Evolutionary conservation across 2,797 vertebrate species (phyloP).

Genomic region (Propithecus deckenii): DNA sequence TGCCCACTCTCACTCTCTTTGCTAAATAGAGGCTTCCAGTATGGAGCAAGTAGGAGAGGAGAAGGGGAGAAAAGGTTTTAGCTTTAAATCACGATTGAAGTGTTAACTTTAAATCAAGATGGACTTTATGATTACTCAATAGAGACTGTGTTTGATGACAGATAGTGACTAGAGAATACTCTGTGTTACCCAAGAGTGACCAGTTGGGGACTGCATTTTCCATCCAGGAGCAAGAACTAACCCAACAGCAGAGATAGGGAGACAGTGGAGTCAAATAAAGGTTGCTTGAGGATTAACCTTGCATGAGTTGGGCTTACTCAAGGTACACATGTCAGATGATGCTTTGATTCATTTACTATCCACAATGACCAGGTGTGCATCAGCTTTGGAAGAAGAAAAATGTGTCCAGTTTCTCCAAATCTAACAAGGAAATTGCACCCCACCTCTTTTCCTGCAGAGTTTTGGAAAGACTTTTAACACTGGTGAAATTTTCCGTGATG

Average conservation of each 20-base stretch:
- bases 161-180: neutral
- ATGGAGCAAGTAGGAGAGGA: neutral
- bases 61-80: neutral
- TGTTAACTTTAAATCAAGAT: neutral
- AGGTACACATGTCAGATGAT: neutral
- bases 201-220: neutral
- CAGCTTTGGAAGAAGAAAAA: neutral
- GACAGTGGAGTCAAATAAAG: neutral
- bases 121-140: neutral
- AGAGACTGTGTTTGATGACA: neutral
- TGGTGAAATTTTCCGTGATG: neutral
- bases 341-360: neutral
- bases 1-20: neutral
- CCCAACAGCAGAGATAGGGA: neutral
- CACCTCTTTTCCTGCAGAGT: neutral
- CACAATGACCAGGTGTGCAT: neutral
- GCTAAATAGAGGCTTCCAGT: neutral
- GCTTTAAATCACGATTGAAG: neutral
- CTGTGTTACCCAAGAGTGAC: neutral
- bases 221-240: neutral
- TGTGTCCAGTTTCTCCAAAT: neutral
- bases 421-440: neutral
- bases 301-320: neutral
- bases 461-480: constrained; percentile 8
- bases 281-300: neutral